Evolutionary conservation across 2,888 invertebrate species (phyloP).

Genomic region (Pelosia muscerda): DNA sequence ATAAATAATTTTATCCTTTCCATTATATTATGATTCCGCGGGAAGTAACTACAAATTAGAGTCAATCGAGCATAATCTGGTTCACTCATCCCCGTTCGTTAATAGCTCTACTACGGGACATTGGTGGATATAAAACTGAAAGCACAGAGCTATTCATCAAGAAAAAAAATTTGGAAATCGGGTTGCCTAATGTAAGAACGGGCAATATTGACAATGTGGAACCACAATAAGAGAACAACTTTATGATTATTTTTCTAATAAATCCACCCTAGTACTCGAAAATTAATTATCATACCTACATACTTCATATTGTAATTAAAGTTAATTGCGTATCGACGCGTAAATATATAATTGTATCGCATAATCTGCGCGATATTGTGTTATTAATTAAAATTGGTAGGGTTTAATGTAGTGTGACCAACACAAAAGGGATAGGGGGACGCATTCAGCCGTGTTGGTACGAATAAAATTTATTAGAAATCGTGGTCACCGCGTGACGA

Average conservation of each 20-base stretch:
- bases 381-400: conserved; percentile 46
- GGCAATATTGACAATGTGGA: background rate
- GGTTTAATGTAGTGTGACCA: conserved; percentile 46
- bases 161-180: too few relatives aligned
- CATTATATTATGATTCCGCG: too few relatives aligned
- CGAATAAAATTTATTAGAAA: conserved; percentile 50
- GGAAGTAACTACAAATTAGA: too few relatives aligned
- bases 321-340: conserved; percentile 19
- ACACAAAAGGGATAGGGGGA: conserved; percentile 40
- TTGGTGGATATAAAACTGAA: too few relatives aligned
- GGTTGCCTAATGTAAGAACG: too few relatives aligned
- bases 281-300: background rate
- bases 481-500: conserved; percentile 26
- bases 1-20: too few relatives aligned
- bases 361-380: conserved; percentile 39
- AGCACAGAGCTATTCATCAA: too few relatives aligned
- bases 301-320: conserved; percentile 5
- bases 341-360: conserved; percentile 33
- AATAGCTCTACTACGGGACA: too few relatives aligned
- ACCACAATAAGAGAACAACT: background rate
- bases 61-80: too few relatives aligned
- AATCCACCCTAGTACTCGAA: background rate
- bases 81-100: too few relatives aligned
- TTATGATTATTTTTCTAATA: conserved; percentile 1
- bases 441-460: conserved; percentile 29